phyloP scores from a whole-genome alignment of 1,140 invertebrate genomes.

The Diabrotica virgifera region DNA sequence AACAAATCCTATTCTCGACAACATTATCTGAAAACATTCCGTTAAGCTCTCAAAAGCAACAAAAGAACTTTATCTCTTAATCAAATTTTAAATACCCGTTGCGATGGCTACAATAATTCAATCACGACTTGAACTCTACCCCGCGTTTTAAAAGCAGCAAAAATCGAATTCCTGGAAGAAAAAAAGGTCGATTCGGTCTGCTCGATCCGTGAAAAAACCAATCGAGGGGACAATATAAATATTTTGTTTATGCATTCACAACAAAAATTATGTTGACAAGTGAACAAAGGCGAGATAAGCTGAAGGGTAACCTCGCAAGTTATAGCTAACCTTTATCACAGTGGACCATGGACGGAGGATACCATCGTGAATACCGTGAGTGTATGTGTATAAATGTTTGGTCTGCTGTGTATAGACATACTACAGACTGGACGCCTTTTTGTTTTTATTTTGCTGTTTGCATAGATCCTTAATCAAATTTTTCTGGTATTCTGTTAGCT shows the following conservation, averaged over 20 bases:
- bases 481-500: conserved; percentile 42
- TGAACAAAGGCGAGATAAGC: conserved; percentile 51
- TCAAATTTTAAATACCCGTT: conserved; percentile 3
- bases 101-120: conserved; percentile 48
- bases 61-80: conserved; percentile 14
- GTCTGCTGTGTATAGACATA: conserved; percentile 42
- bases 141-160: conserved; percentile 23
- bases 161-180: conserved; percentile 46
- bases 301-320: conserved; percentile 45
- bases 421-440: conserved; percentile 45
- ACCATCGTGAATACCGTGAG: background rate
- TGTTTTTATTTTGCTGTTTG: conserved; percentile 38
- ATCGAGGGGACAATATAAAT: conserved; percentile 50
- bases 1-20: no score
- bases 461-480: conserved; percentile 48
- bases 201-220: conserved; percentile 37
- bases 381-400: conserved; percentile 18
- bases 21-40: no score
- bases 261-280: conserved; percentile 50
- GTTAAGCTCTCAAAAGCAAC: conserved; percentile 32
- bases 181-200: conserved; percentile 30
- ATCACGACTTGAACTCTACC: conserved; percentile 45
- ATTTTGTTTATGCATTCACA: conserved; percentile 50
- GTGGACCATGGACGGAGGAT: conserved; percentile 13
- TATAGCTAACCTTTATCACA: conserved; percentile 45